Percentiles rank a stretch among this genome's conserved stretches.
Conservation (phyloP, 1,140 invertebrate species). For the Venustaconcha ellipsiformis region DNA sequence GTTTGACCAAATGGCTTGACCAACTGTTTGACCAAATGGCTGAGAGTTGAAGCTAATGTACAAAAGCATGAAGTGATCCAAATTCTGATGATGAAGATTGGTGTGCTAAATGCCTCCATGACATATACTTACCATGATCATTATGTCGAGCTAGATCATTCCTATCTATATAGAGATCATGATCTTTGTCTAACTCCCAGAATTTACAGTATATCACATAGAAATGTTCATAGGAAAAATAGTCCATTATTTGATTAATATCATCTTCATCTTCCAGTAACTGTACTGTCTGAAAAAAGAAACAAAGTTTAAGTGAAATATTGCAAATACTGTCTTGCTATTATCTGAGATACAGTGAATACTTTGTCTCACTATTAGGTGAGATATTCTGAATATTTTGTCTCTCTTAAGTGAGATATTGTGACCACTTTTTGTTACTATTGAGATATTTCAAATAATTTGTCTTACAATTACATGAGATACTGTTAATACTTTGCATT, state of each 20-base stretch:
- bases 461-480: background rate
- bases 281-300: constrained; percentile 63
- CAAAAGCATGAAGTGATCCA: too few species aligned
- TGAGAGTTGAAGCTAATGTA: too few species aligned
- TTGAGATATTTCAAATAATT: background rate
- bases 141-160: constrained; percentile 95
- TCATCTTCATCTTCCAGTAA: constrained; percentile 87
- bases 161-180: constrained; percentile 95
- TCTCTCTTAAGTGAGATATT: background rate
- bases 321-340: too few species aligned
- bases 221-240: constrained; percentile 99
- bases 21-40: too few species aligned
- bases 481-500: too few species aligned
- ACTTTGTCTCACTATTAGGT: background rate
- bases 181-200: constrained; percentile 99
- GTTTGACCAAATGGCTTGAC: too few species aligned
- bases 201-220: constrained; percentile 99
- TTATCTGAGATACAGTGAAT: background rate
- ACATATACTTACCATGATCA: constrained; percentile 83
- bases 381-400: background rate
- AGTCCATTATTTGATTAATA: constrained; percentile 96
- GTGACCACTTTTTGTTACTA: background rate
- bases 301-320: background rate
- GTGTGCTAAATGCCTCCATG: background rate
- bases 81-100: too few species aligned